Conservation (phyloP, 2,888 invertebrate genomes). For the Oscheius sp. region DNA sequence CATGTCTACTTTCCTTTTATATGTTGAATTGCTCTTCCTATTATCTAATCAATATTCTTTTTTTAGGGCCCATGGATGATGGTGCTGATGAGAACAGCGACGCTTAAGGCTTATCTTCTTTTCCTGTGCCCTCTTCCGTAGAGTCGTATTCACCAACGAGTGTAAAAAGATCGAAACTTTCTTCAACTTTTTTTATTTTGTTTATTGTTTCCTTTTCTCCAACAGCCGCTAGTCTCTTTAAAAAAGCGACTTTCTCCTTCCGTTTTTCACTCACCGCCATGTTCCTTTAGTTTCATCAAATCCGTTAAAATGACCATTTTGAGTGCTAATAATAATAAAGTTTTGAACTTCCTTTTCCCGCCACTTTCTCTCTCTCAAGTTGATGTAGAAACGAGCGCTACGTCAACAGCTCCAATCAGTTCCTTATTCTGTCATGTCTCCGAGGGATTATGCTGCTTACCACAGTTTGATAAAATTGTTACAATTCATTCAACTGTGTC, state of each 20-base stretch:
- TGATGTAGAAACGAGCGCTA: not conserved
- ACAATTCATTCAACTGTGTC: not conserved
- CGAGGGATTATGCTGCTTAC: constrained; percentile 20
- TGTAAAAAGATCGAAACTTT: constrained; percentile 34
- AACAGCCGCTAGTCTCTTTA: not conserved
- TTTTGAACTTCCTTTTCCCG: constrained; percentile 13
- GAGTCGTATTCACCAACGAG: constrained; percentile 34
- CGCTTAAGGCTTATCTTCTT: constrained; percentile 54
- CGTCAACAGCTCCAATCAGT: constrained; percentile 20
- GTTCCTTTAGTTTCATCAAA: constrained; percentile 21
- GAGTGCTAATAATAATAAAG: constrained; percentile 36
- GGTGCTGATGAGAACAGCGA: constrained; percentile 71
- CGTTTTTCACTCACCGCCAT: constrained; percentile 25
- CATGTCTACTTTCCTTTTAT: not conserved
- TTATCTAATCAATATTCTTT: not conserved
- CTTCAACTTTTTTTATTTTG: constrained; percentile 10
- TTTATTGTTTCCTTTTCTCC: not conserved
- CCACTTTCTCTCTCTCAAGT: not conserved
- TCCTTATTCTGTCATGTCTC: not conserved
- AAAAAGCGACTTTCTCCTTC: constrained; percentile 16
- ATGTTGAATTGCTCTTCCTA: not conserved
- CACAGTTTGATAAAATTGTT: constrained; percentile 5
- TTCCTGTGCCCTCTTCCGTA: constrained; percentile 27
- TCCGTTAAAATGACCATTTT: constrained; percentile 7
- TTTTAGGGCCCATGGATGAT: constrained; percentile 72